phyloP scores from a whole-genome alignment of 2,797 vertebrate species.

The Crocidura indochinensis region DNA sequence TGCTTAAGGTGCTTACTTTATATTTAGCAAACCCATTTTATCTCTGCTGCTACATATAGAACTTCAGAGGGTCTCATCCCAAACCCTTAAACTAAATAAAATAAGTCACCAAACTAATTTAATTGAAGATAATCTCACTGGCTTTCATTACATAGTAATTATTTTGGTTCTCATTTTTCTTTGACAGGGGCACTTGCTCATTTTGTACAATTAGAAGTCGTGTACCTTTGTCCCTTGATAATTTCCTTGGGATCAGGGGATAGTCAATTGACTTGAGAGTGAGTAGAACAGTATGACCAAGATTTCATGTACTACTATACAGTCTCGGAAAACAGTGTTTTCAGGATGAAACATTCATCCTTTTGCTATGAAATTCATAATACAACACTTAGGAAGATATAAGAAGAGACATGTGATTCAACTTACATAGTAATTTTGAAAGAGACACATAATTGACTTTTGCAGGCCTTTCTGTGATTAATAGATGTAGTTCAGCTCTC shows the following conservation, averaged over 20 bases:
- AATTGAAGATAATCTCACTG: slow-evolving; percentile 51
- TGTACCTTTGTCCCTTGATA: slow-evolving; percentile 1
- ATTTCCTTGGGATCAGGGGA: not conserved
- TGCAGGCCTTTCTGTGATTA: not conserved
- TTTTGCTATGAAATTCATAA: slow-evolving; percentile 32
- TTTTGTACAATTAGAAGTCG: slow-evolving; percentile 35
- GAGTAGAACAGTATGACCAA: not conserved
- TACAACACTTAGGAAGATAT: not conserved
- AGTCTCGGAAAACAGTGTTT: slow-evolving; percentile 4
- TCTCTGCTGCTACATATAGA: too few species aligned
- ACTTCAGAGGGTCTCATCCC: too few species aligned
- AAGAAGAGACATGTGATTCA: not conserved
- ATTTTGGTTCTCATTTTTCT: slow-evolving; percentile 65
- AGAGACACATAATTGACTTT: not conserved
- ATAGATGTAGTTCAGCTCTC: slow-evolving; percentile 5
- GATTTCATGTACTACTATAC: not conserved
- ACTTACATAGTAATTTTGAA: not conserved
- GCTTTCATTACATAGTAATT: slow-evolving; percentile 41
- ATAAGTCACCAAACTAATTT: not conserved
- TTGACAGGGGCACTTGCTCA: slow-evolving; percentile 51
- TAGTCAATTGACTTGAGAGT: slow-evolving; percentile 51
- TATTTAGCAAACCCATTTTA: too few species aligned
- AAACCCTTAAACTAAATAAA: too few species aligned
- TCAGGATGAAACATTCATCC: slow-evolving; percentile 26
- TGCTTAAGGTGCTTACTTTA: too few species aligned